Percentiles rank a stretch among this genome's conserved stretches.
phyloP scores from a whole-genome alignment of 2,797 vertebrate genomes.

The Heliangelus exortis region DNA sequence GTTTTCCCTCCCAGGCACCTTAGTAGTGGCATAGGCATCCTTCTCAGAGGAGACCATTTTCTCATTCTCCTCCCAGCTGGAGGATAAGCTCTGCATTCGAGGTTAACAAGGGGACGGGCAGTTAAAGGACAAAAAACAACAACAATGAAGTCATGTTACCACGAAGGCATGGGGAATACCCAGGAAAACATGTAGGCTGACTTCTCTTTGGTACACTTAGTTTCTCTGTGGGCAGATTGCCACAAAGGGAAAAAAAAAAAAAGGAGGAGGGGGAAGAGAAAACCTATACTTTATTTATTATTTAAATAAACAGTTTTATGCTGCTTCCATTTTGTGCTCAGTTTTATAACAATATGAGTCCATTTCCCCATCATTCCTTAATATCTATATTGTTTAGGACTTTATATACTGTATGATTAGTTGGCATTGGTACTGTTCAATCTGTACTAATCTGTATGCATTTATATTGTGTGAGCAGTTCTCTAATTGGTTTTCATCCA shows the following conservation, averaged over 20 bases:
- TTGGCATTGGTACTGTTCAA: conserved; percentile 76
- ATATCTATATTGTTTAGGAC: conserved; percentile 78
- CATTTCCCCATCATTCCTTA: conserved; percentile 72
- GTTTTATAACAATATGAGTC: conserved; percentile 70
- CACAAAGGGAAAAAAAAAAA: conserved; percentile 43
- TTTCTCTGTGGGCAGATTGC: conserved; percentile 68
- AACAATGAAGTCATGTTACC: conserved; percentile 43
- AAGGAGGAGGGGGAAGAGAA: background rate
- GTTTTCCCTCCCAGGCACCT: conserved; percentile 45
- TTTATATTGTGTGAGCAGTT: conserved; percentile 78
- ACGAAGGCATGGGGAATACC: conserved; percentile 48
- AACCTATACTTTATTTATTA: conserved; percentile 73
- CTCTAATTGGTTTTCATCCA: conserved; percentile 84
- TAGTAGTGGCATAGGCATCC: conserved; percentile 12
- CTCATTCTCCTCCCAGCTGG: conserved; percentile 34
- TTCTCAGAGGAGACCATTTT: conserved; percentile 48
- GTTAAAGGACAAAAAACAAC: conserved; percentile 50
- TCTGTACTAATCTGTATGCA: conserved; percentile 80
- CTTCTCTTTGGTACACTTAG: conserved; percentile 62
- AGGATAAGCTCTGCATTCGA: conserved; percentile 28
- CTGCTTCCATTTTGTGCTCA: conserved; percentile 69
- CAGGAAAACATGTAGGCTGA: conserved; percentile 56
- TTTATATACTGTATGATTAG: conserved; percentile 76
- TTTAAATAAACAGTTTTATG: conserved; percentile 65
- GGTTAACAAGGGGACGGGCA: background rate